These are phyloP conservation scores for Grallaria varia DNA, from an alignment of 2,113 vertebrate genomes.

Conservation along the genomic window DNA sequence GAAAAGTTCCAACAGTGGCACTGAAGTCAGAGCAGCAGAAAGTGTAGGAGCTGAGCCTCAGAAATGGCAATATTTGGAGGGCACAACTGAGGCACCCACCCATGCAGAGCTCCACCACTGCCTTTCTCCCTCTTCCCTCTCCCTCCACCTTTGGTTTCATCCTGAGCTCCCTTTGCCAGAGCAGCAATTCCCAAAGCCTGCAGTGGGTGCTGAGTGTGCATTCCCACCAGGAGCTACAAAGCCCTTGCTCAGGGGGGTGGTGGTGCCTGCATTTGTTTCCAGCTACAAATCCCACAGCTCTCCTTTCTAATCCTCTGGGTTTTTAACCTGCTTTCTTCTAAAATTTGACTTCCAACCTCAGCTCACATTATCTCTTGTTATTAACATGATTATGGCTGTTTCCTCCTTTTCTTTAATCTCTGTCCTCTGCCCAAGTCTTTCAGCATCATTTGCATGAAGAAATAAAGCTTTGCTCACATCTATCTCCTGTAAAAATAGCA, in stretches of 20 bases:
- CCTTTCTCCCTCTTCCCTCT: not conserved
- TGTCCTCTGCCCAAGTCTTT: not conserved
- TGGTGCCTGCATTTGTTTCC: not conserved
- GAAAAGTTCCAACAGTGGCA: too few species aligned
- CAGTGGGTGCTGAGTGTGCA: not conserved
- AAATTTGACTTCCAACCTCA: not conserved
- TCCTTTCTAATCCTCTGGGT: not conserved
- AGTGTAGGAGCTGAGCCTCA: rapidly evolving
- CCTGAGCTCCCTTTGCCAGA: not conserved
- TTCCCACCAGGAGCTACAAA: not conserved
- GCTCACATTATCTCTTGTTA: not conserved
- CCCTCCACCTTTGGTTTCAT: not conserved
- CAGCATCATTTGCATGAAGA: not conserved
- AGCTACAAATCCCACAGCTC: not conserved
- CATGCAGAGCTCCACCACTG: rapidly evolving
- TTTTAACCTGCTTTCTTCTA: not conserved
- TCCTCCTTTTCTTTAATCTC: not conserved
- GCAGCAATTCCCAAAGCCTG: not conserved
- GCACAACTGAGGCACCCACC: rapidly evolving
- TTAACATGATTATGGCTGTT: not conserved
- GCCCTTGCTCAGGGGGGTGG: not conserved
- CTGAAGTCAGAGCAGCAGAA: not conserved
- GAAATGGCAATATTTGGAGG: too few species aligned
- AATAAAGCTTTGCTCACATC: not conserved
- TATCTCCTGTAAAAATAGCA: not conserved